Evolutionary conservation across 1,140 invertebrate genomes (phyloP).

Genomic region (Eupeodes corollae): DNA sequence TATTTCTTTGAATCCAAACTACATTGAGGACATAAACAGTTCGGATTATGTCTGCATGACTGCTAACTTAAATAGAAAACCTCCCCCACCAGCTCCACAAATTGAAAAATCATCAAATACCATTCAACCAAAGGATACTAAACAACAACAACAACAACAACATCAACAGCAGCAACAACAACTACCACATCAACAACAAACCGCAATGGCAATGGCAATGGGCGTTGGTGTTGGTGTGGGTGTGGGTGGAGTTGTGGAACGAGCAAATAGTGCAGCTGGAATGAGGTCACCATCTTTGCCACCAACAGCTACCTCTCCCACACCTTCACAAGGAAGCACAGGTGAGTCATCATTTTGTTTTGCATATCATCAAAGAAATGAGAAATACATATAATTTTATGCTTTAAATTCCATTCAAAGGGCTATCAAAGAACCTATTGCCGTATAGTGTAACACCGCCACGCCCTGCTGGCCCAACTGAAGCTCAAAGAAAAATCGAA

Average conservation of each 20-base stretch:
- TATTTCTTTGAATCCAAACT: conserved; percentile 34
- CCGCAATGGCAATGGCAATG: background rate
- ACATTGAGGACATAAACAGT: conserved; percentile 50
- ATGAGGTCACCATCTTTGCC: background rate
- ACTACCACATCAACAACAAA: no score
- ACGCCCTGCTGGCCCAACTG: conserved; percentile 69
- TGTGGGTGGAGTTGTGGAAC: background rate
- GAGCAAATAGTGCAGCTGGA: background rate
- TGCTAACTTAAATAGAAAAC: conserved; percentile 40
- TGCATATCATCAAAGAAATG: background rate
- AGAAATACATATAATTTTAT: background rate
- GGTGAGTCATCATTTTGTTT: conserved; percentile 16
- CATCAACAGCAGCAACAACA: no score
- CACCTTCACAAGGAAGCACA: conserved; percentile 33
- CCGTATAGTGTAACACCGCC: conserved; percentile 83
- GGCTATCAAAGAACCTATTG: conserved; percentile 54
- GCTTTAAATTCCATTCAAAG: conserved; percentile 7
- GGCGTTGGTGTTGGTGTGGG: no score
- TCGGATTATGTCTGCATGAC: conserved; percentile 64
- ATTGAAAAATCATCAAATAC: background rate
- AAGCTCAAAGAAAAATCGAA: conserved; percentile 84
- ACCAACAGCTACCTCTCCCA: conserved; percentile 24
- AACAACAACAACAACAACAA: no score
- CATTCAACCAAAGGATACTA: background rate
- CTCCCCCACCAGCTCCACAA: conserved; percentile 34